These are phyloP conservation scores for Pangasianodon hypophthalmus DNA, from an alignment of 2,113 vertebrate species.

Conservation along the genomic window DNA sequence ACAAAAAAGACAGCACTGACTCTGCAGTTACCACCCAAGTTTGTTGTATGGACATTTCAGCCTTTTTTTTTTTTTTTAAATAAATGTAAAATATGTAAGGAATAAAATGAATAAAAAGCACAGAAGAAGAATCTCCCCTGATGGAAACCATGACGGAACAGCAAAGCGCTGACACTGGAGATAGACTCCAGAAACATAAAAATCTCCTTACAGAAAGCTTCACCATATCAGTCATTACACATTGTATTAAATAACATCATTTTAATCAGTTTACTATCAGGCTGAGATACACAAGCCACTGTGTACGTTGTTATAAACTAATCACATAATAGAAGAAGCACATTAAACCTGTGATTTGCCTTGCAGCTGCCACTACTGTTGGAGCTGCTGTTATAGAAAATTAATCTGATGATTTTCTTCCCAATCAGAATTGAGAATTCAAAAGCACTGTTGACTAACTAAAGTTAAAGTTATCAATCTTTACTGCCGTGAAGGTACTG, in stretches of 20 bases:
- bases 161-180: background rate
- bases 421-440: background rate
- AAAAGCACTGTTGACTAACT: background rate
- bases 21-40: background rate
- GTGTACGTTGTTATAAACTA: background rate
- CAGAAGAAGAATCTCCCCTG: background rate
- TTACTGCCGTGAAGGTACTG: background rate
- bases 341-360: background rate
- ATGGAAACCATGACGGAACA: background rate
- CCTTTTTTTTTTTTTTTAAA: background rate
- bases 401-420: background rate
- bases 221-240: background rate
- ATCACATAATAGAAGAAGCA: background rate
- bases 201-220: background rate
- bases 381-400: background rate
- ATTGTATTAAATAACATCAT: too few relatives aligned
- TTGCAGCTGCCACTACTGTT: background rate
- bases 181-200: background rate
- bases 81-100: background rate
- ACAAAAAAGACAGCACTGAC: background rate
- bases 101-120: background rate
- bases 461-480: background rate
- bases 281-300: background rate
- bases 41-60: background rate
- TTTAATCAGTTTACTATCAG: background rate